These are phyloP conservation scores for Podabrus alpinus DNA, from an alignment of 2,888 invertebrate species.

Conservation along the genomic window DNA sequence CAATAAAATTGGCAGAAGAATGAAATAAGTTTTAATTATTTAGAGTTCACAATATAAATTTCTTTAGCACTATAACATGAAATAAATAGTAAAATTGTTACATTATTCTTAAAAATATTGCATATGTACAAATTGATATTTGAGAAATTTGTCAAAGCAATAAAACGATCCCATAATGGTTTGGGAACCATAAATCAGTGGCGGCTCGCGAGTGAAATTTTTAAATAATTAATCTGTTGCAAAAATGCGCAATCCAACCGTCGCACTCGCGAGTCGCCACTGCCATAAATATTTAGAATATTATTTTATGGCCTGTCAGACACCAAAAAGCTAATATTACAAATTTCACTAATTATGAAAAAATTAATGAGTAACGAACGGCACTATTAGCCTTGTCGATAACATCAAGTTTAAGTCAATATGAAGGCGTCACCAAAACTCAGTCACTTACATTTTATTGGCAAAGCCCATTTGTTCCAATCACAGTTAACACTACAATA, in stretches of 20 bases:
- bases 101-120: conserved; percentile 44
- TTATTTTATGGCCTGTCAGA: conserved; percentile 32
- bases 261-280: not conserved
- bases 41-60: conserved; percentile 31
- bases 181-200: conserved; percentile 18
- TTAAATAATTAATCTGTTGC: not conserved
- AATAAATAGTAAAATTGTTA: conserved; percentile 39
- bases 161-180: conserved; percentile 19
- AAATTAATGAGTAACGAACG: conserved; percentile 7
- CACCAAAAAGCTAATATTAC: conserved; percentile 44
- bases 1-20: conserved; percentile 8
- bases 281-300: conserved; percentile 22
- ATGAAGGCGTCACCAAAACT: conserved; percentile 33
- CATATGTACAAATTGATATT: conserved; percentile 44
- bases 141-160: conserved; percentile 25
- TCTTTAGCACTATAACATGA: conserved; percentile 34
- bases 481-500: conserved; percentile 44
- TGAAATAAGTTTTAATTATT: conserved; percentile 27
- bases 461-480: conserved; percentile 41
- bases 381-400: conserved; percentile 31
- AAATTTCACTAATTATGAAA: conserved; percentile 32
- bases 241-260: not conserved
- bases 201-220: not conserved
- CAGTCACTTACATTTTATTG: conserved; percentile 38
- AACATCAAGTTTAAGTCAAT: conserved; percentile 25